Evolutionary conservation across 2,888 invertebrate species (phyloP).

Genomic region (Willowsia nigromaculata): DNA sequence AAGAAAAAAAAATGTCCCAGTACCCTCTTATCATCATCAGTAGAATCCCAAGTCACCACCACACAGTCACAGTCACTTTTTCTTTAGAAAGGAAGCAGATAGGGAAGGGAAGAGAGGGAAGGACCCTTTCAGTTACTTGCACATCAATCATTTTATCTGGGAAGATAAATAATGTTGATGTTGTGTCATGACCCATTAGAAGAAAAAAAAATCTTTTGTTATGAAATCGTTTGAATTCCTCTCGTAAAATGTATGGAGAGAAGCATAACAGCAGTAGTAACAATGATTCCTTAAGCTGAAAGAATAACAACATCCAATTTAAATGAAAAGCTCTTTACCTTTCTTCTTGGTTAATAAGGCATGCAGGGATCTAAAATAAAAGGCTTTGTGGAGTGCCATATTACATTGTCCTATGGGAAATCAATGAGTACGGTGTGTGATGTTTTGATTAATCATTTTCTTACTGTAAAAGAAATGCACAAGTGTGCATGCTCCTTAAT

Average conservation of each 20-base stretch:
- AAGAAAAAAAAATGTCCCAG: constrained; percentile 55
- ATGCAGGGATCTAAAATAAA: too few relatives aligned
- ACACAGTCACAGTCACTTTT: constrained; percentile 26
- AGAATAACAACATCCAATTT: constrained; percentile 1
- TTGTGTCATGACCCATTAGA: constrained; percentile 66
- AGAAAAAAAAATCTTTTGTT: constrained; percentile 50
- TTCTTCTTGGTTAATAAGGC: neutral
- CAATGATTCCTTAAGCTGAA: neutral
- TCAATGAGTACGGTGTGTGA: neutral
- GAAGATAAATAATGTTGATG: constrained; percentile 60
- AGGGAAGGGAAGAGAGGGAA: constrained; percentile 28
- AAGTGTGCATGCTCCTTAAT: neutral
- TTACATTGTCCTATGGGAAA: neutral
- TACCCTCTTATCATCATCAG: constrained; percentile 37
- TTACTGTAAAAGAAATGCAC: neutral
- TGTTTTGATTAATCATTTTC: neutral
- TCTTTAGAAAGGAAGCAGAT: constrained; percentile 5
- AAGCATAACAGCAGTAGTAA: neutral
- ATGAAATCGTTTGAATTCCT: constrained; percentile 19
- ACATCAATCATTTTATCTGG: constrained; percentile 70
- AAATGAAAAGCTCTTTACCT: neutral
- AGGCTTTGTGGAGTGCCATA: neutral
- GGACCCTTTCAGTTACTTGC: constrained; percentile 63
- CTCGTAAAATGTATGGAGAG: neutral
- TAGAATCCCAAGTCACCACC: constrained; percentile 54